A percentile compares a stretch with the other conserved stretches of the same genome.
Evolutionary conservation across 2,888 invertebrate species (phyloP).

Genomic region (Hylaea fasciaria): DNA sequence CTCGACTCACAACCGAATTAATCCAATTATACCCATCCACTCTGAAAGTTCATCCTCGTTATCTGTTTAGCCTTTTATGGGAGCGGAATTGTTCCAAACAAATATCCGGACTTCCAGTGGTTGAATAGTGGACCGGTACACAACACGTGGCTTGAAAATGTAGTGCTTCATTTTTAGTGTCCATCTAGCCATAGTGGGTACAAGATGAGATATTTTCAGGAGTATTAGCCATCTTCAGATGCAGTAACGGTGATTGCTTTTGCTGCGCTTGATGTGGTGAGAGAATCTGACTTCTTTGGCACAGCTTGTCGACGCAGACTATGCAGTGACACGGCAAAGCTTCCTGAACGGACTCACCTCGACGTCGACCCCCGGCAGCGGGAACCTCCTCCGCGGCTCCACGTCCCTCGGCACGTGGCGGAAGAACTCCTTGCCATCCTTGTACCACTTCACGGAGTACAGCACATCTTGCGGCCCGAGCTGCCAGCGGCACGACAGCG

Average conservation of each 20-base stretch:
- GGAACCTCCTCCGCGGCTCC: slow-evolving; percentile 92
- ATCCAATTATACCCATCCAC: slow-evolving; percentile 72
- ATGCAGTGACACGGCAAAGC: slow-evolving; percentile 86
- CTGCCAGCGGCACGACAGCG: slow-evolving; percentile 92
- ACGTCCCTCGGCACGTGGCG: slow-evolving; percentile 93
- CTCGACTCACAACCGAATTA: slow-evolving; percentile 69
- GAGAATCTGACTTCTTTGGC: too few relatives aligned
- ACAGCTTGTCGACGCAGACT: too few relatives aligned
- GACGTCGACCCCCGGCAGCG: slow-evolving; percentile 92
- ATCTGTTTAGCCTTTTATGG: slow-evolving; percentile 49
- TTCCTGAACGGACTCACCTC: slow-evolving; percentile 84
- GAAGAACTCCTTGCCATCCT: slow-evolving; percentile 95
- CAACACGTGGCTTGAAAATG: not conserved
- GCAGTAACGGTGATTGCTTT: too few relatives aligned
- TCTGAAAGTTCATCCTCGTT: slow-evolving; percentile 60
- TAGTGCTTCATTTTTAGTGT: not conserved
- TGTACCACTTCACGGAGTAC: slow-evolving; percentile 97
- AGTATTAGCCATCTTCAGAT: too few relatives aligned
- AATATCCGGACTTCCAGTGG: slow-evolving; percentile 27
- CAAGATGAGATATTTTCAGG: too few relatives aligned
- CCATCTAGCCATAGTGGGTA: not conserved
- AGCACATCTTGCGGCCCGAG: slow-evolving; percentile 91
- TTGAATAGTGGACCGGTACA: slow-evolving; percentile 23
- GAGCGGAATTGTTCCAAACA: slow-evolving; percentile 42
- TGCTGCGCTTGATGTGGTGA: too few relatives aligned